These are phyloP conservation scores for Eurosta solidaginis DNA, from an alignment of 1,140 invertebrate genomes.

Conservation along the genomic window DNA sequence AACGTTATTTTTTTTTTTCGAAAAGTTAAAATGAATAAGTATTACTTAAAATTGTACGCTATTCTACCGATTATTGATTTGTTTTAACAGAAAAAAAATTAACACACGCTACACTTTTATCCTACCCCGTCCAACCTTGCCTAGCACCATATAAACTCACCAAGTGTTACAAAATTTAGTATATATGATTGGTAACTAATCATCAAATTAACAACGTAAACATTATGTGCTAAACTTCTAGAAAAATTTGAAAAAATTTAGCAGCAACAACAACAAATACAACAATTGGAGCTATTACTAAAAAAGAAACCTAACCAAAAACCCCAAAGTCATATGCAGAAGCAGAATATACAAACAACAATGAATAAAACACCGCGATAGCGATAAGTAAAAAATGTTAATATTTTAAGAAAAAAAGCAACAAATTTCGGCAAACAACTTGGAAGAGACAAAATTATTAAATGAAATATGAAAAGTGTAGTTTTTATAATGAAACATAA, in stretches of 20 bases:
- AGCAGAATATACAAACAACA: not conserved
- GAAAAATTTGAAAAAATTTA: not conserved
- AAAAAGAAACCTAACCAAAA: not conserved
- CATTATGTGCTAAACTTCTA: not conserved
- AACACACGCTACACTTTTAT: no score
- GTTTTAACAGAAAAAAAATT: no score
- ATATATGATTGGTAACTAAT: not conserved
- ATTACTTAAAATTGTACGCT: no score
- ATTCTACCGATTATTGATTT: no score
- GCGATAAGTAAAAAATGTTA: conserved; percentile 42
- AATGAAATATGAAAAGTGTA: no score
- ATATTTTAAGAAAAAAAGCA: not conserved
- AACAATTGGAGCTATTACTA: conserved; percentile 8
- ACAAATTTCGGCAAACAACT: conserved; percentile 16
- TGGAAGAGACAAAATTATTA: not conserved
- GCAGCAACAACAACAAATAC: not conserved
- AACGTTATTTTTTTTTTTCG: no score
- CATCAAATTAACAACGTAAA: not conserved
- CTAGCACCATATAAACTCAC: no score
- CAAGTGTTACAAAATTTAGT: no score
- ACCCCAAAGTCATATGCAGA: no score
- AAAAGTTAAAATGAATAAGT: no score
- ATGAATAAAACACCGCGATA: conserved; percentile 48
- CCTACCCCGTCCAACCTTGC: no score
- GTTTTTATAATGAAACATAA: not conserved